phyloP scores from a whole-genome alignment of 2,797 vertebrate species.

The Acrossocheilus wenchowensis region DNA sequence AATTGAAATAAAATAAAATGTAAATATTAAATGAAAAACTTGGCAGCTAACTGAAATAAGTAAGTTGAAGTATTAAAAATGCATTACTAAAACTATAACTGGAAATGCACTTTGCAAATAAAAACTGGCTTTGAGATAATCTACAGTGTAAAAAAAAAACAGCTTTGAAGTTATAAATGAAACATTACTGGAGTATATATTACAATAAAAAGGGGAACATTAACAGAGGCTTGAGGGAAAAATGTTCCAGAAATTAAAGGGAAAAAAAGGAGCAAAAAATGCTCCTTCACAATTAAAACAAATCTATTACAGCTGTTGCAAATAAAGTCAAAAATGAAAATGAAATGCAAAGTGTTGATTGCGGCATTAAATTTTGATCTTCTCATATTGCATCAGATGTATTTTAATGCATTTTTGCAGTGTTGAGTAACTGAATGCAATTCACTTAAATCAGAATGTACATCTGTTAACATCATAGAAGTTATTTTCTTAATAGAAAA shows the following conservation, averaged over 20 bases:
- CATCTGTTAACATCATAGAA: not conserved
- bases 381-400: not conserved
- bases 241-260: not conserved
- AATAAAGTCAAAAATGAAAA: not conserved
- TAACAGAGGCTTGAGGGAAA: not conserved
- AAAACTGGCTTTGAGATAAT: not conserved
- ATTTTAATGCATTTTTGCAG: not conserved
- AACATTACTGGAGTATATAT: not conserved
- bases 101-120: no score
- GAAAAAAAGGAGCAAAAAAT: not conserved
- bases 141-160: not conserved
- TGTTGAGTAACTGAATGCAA: not conserved
- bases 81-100: not conserved
- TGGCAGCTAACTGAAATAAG: not conserved
- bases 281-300: not conserved
- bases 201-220: not conserved
- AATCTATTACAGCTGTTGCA: not conserved
- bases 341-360: not conserved
- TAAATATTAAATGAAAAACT: not conserved
- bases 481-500: not conserved
- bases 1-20: not conserved
- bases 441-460: not conserved
- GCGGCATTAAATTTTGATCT: not conserved
- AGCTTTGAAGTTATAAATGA: not conserved
- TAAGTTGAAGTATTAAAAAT: not conserved